Evolutionary conservation across 2,888 invertebrate species (phyloP), one percentile per base, ranked within the genome.

Genomic region (Sinopyrophorus schimmeli): DNA sequence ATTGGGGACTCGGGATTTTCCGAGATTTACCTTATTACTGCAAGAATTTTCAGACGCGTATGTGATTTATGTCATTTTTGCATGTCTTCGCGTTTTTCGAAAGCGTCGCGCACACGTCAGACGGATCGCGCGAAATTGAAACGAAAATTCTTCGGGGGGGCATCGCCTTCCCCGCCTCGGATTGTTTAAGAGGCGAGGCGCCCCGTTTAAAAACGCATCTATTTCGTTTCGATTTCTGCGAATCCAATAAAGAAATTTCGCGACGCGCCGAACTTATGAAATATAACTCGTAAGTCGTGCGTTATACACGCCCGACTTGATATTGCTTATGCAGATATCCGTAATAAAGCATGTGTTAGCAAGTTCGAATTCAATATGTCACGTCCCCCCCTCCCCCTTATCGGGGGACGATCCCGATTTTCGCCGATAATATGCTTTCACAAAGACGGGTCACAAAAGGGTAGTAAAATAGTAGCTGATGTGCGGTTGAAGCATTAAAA

Each of bases 211-310:
- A 20, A 15, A 20, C 18, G 18, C 21, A 20, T 20, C 6, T 10
- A 9, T 5, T 16, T 7, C 28, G 11, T 6, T 4, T 32, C n/a
- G 28, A 39, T 23, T 44, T 39, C 27, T 9, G 7, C 20, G 15
- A 17, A 32, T 39, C 15, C 48, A 43, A 55, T 61, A 59, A 55
- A 53, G 48, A 47, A 51, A 50, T 54, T 58, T 60, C 47, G 42
- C 55, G 53, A n/a, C 59, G 56, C 59, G 56, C 53, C 47, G n/a
- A 51, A 54, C 53, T 53, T 59, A 55, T 57, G 55, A 60, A 60
- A 60, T 57, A 55, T 59, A 53, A 57, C 55, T 53, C 49, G 30
- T 49, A 44, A 46, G 42, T 47, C 47, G 43, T 35, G 38, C 17
- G 41, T 49, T 51, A 56, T 54, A 52, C 48, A 54, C 43, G 42